Conservation (phyloP, 2,113 vertebrate species). For the Perccottus glenii region DNA sequence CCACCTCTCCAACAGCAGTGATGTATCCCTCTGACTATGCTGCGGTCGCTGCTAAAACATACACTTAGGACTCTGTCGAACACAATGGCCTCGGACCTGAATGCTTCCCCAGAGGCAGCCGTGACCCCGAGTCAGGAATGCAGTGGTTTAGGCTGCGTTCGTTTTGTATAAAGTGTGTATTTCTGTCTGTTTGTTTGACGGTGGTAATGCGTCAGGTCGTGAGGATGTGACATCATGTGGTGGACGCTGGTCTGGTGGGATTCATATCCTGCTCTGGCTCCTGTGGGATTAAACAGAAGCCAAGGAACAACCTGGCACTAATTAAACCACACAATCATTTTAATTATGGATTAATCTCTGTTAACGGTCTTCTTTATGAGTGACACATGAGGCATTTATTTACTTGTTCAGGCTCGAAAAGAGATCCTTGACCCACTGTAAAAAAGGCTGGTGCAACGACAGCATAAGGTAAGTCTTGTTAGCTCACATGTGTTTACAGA, state of each 20-base stretch:
- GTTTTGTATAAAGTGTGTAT: slow-evolving; percentile 23
- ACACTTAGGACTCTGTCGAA: slow-evolving; percentile 37
- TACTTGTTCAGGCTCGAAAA: no score
- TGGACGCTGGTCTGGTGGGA: slow-evolving; percentile 20
- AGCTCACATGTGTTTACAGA: no score
- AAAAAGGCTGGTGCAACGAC: no score
- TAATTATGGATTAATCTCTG: not conserved
- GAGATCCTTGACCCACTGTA: no score
- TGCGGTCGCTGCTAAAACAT: slow-evolving; percentile 60
- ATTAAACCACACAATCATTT: no score
- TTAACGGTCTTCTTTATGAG: no score
- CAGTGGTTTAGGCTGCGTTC: slow-evolving; percentile 43
- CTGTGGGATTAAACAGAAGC: not conserved
- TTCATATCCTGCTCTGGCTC: not conserved
- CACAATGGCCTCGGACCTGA: slow-evolving; percentile 31
- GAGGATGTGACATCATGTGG: slow-evolving; percentile 37
- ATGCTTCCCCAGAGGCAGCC: slow-evolving; percentile 36
- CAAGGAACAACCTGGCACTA: no score
- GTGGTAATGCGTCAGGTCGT: slow-evolving; percentile 26
- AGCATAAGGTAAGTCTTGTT: no score
- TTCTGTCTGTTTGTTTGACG: slow-evolving; percentile 2
- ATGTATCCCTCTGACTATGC: slow-evolving; percentile 46
- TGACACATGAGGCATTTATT: no score
- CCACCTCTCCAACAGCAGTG: slow-evolving; percentile 31
- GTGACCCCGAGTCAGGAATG: slow-evolving; percentile 51